Evolutionary conservation across 1,140 invertebrate genomes (phyloP), one percentile per base, ranked within the genome.

Genomic region (Atopsyche davidsoni): DNA sequence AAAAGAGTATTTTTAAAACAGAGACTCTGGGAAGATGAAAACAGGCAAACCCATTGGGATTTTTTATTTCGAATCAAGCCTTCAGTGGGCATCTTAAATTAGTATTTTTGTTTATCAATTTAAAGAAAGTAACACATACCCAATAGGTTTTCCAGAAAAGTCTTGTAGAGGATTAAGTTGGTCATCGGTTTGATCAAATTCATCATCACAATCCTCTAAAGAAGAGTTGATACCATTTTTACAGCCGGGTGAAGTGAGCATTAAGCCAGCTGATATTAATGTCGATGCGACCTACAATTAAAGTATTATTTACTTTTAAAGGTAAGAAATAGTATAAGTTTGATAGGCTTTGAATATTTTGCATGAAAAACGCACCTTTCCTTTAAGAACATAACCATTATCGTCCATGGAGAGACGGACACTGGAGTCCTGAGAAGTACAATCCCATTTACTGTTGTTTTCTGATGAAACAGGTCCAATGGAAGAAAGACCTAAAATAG

Each of bases 301-400:
- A 22, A 3, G 25, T 36, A n/a, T n/a, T n/a, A n/a, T n/a, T n/a
- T n/a, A n/a, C n/a, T n/a, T n/a, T n/a, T n/a, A n/a, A n/a, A n/a
- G n/a, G n/a, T n/a, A n/a, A n/a, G n/a, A n/a, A n/a, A n/a, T n/a
- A n/a, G n/a, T n/a, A n/a, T n/a, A n/a, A n/a, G n/a, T n/a, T n/a
- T n/a, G n/a, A n/a, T n/a, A n/a, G n/a, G 13, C 13, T 9, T 28
- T 28, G 7, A 21, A 13, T 28, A 25, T 9, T 25, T 17, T 44
- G 4, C n/a, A 44, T 28, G 23, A 3, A 25, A 28, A 34, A 25
- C 49, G 4, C 31, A 57, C 55, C 36, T 53, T 52, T 45, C 50
- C 50, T 46, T 53, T 57, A 4, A 57, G 38, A 10, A 53, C 46
- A 24, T 39, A 38, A 16, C 54, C 54, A 34, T 51, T 46, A 9